phyloP scores from a whole-genome alignment of 92 coral and sea anemone genomes.

The Anthopleura xanthogrammica region DNA sequence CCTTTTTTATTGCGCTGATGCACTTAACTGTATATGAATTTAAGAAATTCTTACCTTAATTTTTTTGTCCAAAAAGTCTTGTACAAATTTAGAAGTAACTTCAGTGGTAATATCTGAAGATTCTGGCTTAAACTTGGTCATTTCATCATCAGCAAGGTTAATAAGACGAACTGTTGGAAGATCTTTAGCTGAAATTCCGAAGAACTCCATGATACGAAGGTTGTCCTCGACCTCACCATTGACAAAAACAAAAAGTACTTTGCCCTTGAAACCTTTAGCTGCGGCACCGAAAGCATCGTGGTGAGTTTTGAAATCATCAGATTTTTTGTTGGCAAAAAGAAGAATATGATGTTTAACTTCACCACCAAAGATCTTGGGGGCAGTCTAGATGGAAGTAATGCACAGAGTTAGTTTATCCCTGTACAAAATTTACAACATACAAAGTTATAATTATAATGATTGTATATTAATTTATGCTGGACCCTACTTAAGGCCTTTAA shows the following conservation, averaged over 20 bases:
- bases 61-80: constrained; percentile 73
- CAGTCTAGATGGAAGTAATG: constrained; percentile 52
- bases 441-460: no score
- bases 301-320: constrained; percentile 69
- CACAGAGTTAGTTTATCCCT: background rate
- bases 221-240: constrained; percentile 91
- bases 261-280: constrained; percentile 96
- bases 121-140: constrained; percentile 94
- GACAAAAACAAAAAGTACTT: constrained; percentile 91
- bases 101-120: constrained; percentile 74
- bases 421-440: background rate
- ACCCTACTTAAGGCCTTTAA: no score
- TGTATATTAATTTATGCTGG: no score
- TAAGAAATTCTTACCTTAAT: constrained; percentile 62
- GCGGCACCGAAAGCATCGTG: constrained; percentile 65
- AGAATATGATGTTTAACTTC: constrained; percentile 88
- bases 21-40: background rate
- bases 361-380: constrained; percentile 99
- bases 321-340: constrained; percentile 78
- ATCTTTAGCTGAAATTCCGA: constrained; percentile 81
- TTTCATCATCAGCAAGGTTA: constrained; percentile 93
- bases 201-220: constrained; percentile 94
- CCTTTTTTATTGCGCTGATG: no score
- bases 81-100: constrained; percentile 66
- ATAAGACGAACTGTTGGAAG: constrained; percentile 93